These are phyloP conservation scores for Calycopis cecrops DNA, from an alignment of 1,140 invertebrate genomes.

Conservation along the genomic window DNA sequence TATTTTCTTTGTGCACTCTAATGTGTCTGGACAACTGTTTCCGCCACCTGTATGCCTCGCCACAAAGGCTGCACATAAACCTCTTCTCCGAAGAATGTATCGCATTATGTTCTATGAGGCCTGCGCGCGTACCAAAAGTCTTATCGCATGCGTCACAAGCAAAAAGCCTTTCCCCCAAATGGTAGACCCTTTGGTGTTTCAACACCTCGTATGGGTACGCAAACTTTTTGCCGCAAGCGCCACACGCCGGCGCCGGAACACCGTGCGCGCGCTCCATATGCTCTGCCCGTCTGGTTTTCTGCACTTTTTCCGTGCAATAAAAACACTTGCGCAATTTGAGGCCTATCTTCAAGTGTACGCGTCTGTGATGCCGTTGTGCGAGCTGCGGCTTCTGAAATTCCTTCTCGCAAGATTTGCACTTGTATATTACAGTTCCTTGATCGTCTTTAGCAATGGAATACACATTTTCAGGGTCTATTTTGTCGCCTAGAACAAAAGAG, in stretches of 20 bases:
- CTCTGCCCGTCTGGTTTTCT: conserved; percentile 23
- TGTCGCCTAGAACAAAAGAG: conserved; percentile 23
- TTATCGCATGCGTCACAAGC: conserved; percentile 52
- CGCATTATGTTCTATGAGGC: too few relatives aligned
- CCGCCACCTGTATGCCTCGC: too few relatives aligned
- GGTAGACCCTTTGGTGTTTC: conserved; percentile 35
- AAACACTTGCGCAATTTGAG: conserved; percentile 26
- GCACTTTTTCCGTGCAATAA: conserved; percentile 30
- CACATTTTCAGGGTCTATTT: not conserved
- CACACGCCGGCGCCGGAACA: conserved; percentile 34
- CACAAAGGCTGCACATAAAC: too few relatives aligned
- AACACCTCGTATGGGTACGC: conserved; percentile 31
- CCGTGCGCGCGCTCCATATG: conserved; percentile 39
- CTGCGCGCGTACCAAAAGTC: conserved; percentile 37
- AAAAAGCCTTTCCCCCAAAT: conserved; percentile 49
- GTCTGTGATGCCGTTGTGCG: too few relatives aligned
- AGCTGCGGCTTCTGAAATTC: conserved; percentile 7
- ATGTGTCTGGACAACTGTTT: not conserved
- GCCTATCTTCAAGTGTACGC: conserved; percentile 25
- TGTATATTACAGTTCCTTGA: not conserved
- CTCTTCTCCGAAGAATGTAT: too few relatives aligned
- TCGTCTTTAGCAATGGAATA: not conserved
- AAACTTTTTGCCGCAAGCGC: conserved; percentile 40
- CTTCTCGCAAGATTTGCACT: conserved; percentile 8
- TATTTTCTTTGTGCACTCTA: conserved; percentile 1